phyloP scores from a whole-genome alignment of 1,140 invertebrate species.

The Orchestia grillus region DNA sequence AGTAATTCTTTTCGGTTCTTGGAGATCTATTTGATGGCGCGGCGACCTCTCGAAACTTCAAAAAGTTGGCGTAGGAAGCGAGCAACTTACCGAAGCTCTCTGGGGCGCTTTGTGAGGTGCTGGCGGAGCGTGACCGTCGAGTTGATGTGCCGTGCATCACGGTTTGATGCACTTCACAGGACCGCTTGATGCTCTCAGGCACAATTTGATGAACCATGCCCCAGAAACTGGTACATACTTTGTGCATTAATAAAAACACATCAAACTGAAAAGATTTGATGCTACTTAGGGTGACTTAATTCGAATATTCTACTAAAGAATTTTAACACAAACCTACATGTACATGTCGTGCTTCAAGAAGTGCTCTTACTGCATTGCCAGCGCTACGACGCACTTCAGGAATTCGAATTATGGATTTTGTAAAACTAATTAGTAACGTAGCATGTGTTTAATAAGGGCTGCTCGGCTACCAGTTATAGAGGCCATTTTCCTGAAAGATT shows the following conservation, averaged over 20 bases:
- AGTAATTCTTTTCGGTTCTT: conserved; percentile 28
- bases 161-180: not conserved
- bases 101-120: not conserved
- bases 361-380: not conserved
- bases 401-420: too few species aligned
- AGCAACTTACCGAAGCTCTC: not conserved
- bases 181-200: not conserved
- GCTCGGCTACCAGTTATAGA: too few species aligned
- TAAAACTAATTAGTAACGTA: too few species aligned
- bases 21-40: conserved; percentile 33
- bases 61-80: not conserved
- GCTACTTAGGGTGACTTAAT: not conserved
- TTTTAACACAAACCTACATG: not conserved
- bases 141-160: not conserved
- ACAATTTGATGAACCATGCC: not conserved
- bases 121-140: not conserved
- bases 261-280: not conserved
- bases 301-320: not conserved
- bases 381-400: not conserved
- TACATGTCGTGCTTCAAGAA: not conserved
- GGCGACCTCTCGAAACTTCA: not conserved
- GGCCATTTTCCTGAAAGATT: too few species aligned
- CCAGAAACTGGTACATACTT: not conserved
- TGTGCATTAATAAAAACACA: not conserved
- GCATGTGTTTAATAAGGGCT: too few species aligned